Evolutionary conservation across 2,888 invertebrate genomes (phyloP).

Genomic region (Sthenelais limicola): DNA sequence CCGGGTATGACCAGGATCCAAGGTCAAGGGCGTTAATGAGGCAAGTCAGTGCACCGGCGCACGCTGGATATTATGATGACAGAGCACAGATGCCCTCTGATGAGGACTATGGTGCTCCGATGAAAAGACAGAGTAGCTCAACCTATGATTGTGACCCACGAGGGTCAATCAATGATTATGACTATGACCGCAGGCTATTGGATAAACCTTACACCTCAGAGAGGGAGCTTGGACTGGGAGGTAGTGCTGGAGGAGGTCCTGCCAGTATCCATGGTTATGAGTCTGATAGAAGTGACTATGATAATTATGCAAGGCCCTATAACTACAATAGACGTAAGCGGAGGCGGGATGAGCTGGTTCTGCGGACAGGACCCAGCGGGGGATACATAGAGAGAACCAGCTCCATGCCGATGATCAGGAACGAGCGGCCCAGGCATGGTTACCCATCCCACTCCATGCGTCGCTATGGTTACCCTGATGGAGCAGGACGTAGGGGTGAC

Average conservation of each 20-base stretch:
- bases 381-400: conserved; percentile 20
- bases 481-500: not conserved
- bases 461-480: conserved; percentile 12
- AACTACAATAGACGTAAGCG: not conserved
- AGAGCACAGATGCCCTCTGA: no score
- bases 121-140: not conserved
- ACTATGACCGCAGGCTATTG: not conserved
- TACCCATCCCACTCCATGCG: not conserved
- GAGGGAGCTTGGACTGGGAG: no score
- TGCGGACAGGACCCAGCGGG: conserved; percentile 9
- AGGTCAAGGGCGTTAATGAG: not conserved
- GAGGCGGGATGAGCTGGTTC: conserved; percentile 15
- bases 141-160: not conserved
- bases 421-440: not conserved
- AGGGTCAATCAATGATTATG: not conserved
- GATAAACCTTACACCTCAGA: no score
- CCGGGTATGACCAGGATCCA: no score
- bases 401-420: conserved; percentile 14
- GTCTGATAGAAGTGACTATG: conserved; percentile 23
- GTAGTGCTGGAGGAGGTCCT: no score
- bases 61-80: no score
- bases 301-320: conserved; percentile 29
- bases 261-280: no score
- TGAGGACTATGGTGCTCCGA: no score
- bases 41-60: conserved; percentile 16